Conservation (phyloP, 1,140 invertebrate species). For the Aradophagus sp. region DNA sequence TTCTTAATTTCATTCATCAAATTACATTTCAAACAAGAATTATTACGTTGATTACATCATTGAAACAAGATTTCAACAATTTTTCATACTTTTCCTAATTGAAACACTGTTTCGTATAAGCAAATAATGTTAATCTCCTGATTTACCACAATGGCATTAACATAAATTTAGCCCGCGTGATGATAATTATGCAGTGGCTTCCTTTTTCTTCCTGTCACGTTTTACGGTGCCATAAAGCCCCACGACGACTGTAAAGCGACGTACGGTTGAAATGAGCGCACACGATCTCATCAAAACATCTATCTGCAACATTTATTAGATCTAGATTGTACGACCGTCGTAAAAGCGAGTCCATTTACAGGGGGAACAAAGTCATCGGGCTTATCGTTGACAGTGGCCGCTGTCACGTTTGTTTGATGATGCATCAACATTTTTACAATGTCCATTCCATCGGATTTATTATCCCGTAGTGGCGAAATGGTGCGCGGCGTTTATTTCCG, state of each 20-base stretch:
- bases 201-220: too few relatives aligned
- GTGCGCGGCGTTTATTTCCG: slow-evolving; percentile 21
- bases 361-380: slow-evolving; percentile 4
- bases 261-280: slow-evolving; percentile 11
- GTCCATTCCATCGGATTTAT: slow-evolving; percentile 42
- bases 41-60: too few relatives aligned
- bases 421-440: slow-evolving; percentile 51
- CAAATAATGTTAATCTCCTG: too few relatives aligned
- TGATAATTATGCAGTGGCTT: slow-evolving; percentile 11
- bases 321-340: slow-evolving; percentile 39
- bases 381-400: slow-evolving; percentile 16
- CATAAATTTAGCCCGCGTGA: slow-evolving; percentile 32
- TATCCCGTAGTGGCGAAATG: slow-evolving; percentile 21
- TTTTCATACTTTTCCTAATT: too few relatives aligned
- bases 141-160: too few relatives aligned
- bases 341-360: slow-evolving; percentile 51
- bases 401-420: slow-evolving; percentile 44
- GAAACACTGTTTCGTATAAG: too few relatives aligned
- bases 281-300: slow-evolving; percentile 38
- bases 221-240: too few relatives aligned
- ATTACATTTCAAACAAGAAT: too few relatives aligned
- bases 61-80: too few relatives aligned
- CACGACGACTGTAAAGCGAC: slow-evolving; percentile 15
- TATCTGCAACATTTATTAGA: slow-evolving; percentile 50
- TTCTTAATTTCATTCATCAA: too few relatives aligned